Evolutionary conservation across 2,797 vertebrate species (phyloP).

Genomic region (Crypturellus tataupa): DNA sequence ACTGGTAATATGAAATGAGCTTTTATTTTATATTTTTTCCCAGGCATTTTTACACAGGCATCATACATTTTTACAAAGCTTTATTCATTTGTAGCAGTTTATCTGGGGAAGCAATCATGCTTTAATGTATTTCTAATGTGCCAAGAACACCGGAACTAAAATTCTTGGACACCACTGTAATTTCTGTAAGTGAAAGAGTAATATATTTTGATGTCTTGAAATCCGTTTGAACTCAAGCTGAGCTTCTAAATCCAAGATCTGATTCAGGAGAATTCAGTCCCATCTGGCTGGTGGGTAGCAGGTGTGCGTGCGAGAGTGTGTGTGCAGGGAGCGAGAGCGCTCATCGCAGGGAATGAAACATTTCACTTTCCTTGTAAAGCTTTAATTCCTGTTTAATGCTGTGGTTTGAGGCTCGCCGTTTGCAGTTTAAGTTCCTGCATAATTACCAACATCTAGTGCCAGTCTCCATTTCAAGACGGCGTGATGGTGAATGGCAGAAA

Average conservation of each 20-base stretch:
- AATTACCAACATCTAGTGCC: slow-evolving; percentile 71
- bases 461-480: slow-evolving; percentile 72
- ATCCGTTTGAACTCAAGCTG: slow-evolving; percentile 51
- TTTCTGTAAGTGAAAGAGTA: slow-evolving; percentile 16
- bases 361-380: slow-evolving; percentile 50
- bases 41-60: no score
- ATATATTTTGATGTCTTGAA: slow-evolving; percentile 45
- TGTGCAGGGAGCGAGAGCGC: neutral
- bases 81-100: slow-evolving; percentile 6
- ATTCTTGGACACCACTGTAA: neutral
- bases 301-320: neutral
- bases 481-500: slow-evolving; percentile 69
- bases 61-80: neutral
- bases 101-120: neutral
- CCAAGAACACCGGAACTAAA: neutral
- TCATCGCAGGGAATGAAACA: slow-evolving; percentile 38
- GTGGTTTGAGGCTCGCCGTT: slow-evolving; percentile 66
- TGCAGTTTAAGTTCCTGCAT: slow-evolving; percentile 70
- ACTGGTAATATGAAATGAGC: neutral
- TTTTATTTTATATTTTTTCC: neutral
- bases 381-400: slow-evolving; percentile 69
- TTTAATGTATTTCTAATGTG: neutral
- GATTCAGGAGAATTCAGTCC: slow-evolving; percentile 22
- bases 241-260: slow-evolving; percentile 25
- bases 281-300: slow-evolving; percentile 51